Evolutionary conservation across 1,140 invertebrate species (phyloP).

Genomic region (Hestina assimilis): DNA sequence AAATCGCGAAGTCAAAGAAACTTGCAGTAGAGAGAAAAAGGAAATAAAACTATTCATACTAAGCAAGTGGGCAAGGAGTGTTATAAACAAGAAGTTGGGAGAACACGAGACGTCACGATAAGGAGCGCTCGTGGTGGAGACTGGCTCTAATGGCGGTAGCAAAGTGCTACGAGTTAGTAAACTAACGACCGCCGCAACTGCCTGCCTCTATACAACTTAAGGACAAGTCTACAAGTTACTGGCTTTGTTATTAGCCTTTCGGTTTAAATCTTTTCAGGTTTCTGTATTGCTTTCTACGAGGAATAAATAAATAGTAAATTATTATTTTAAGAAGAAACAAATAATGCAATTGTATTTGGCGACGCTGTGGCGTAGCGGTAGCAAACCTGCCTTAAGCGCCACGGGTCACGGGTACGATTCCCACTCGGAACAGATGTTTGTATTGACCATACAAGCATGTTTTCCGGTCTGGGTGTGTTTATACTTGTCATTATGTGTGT

Average conservation of each 20-base stretch:
- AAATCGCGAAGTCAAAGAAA: not conserved
- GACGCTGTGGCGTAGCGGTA: too few relatives aligned
- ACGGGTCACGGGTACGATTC: too few relatives aligned
- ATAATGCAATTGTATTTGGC: not conserved
- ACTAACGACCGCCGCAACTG: slow-evolving; percentile 41
- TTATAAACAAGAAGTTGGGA: slow-evolving; percentile 33
- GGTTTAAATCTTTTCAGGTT: not conserved
- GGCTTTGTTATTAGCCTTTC: slow-evolving; percentile 23
- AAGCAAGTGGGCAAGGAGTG: slow-evolving; percentile 17
- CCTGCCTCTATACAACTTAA: slow-evolving; percentile 27
- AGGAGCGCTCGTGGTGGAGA: slow-evolving; percentile 24
- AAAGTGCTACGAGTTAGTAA: slow-evolving; percentile 33
- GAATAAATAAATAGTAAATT: not conserved
- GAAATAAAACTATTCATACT: slow-evolving; percentile 21
- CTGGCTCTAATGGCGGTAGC: slow-evolving; percentile 31
- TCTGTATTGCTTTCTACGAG: not conserved
- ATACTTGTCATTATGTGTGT: too few relatives aligned
- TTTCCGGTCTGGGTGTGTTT: too few relatives aligned
- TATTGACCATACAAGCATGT: too few relatives aligned
- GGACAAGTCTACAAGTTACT: slow-evolving; percentile 26
- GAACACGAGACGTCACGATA: slow-evolving; percentile 29
- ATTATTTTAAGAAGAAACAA: not conserved
- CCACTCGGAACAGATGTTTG: too few relatives aligned
- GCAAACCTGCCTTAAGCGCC: too few relatives aligned
- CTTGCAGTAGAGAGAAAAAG: not conserved